Evolutionary conservation across 2,888 invertebrate species (phyloP), one percentile per base, ranked within the genome.

Genomic region (Bombylius major): DNA sequence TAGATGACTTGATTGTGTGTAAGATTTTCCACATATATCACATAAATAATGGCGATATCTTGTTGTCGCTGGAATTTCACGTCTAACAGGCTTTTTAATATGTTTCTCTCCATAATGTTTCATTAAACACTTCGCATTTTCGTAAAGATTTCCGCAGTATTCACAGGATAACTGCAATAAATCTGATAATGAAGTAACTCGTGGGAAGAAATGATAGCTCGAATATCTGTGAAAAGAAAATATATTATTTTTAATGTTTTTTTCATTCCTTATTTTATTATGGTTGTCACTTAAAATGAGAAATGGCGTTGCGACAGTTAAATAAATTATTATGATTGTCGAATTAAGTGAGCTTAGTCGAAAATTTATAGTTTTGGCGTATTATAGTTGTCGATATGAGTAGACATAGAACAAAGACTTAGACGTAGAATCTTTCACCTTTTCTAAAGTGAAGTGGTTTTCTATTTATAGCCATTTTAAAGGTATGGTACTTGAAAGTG

Each of bases 1-100:
- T 62, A 82, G 72, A 65, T 82, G 82, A 53, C 81, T 81, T 0
- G 82, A 82, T 65, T 82, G 82, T 0, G 82, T 75, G 62, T 79
- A 80, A 6, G 79, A 78, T 59, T 79, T 75, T n/a, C 81, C 81
- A 61, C 82, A 82, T 49, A 80, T 77, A 62, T 82, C 82, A 61
- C 82, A 82, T 7, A 80, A 72, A 62, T 78, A 79, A 36, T 78
- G 79, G 31, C 75, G 69, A 34, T 66, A 60, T 50, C 69, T 69
- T 0, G 65, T 69, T 0, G 65, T 63, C 11, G 58, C 55, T 5
- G 55, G 61, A 8, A 77, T 50, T 69, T 73, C 58, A 63, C 72
- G 61, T 70, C 77, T 67, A 23, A 23, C 23, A 73, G 75, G 54
- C 70, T 78, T 71, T 71, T 75, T 68, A 4, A 78, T 76, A 48